Percentiles rank a stretch among this genome's conserved stretches.
Evolutionary conservation across 2,797 vertebrate species (phyloP).

Genomic region (Tachyglossus aculeatus): DNA sequence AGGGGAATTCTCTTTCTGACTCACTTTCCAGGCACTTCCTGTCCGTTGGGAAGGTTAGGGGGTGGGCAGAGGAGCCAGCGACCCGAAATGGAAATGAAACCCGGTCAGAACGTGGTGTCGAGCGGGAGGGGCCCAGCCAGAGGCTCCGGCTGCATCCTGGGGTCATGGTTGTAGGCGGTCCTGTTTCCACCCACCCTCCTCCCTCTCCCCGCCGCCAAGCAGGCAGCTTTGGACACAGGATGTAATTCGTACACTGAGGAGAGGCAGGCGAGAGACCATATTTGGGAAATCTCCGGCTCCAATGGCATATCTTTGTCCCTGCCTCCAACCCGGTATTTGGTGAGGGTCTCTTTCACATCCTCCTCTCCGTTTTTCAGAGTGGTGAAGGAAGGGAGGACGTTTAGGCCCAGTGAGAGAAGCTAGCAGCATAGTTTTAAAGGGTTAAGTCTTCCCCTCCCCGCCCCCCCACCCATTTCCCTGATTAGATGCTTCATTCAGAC

Average conservation of each 20-base stretch:
- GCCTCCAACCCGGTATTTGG: too few relatives aligned
- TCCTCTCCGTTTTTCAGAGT: neutral
- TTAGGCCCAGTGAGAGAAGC: neutral
- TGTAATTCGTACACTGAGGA: neutral
- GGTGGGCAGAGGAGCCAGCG: slow-evolving; percentile 9
- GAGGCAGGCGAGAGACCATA: neutral
- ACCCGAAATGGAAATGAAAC: slow-evolving; percentile 29
- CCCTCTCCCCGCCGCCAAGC: slow-evolving; percentile 15
- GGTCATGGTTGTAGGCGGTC: neutral
- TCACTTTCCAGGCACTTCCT: slow-evolving; percentile 66
- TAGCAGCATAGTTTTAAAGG: too few relatives aligned
- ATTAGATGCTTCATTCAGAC: neutral
- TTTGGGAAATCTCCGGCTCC: neutral
- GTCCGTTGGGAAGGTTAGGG: slow-evolving; percentile 32
- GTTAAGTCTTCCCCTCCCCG: neutral
- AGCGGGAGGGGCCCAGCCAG: neutral
- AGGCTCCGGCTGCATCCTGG: neutral
- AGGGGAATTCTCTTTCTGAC: slow-evolving; percentile 44
- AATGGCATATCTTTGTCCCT: too few relatives aligned
- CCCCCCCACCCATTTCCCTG: neutral
- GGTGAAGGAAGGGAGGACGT: neutral
- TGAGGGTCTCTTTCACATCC: neutral
- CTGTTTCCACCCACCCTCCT: neutral
- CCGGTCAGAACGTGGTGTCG: neutral
- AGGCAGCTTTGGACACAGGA: slow-evolving; percentile 26